phyloP scores from a whole-genome alignment of 1,140 invertebrate genomes.

The Drosophila leontia region DNA sequence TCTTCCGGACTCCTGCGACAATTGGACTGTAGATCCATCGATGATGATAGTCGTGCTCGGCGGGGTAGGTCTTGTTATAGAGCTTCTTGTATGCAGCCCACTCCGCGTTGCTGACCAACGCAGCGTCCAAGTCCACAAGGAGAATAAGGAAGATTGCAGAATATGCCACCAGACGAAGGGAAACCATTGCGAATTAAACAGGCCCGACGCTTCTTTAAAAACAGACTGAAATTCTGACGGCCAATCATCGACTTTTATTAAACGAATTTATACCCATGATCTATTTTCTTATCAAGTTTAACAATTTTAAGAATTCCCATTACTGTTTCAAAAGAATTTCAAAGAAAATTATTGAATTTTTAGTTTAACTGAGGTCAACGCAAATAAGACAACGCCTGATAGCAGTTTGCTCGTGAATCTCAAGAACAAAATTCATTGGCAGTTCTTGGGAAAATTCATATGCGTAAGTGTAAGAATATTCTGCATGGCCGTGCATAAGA shows the following conservation, averaged over 20 bases:
- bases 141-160: background rate
- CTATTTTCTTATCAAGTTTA: background rate
- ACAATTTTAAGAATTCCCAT: background rate
- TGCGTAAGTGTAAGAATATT: too few relatives aligned
- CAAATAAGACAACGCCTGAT: background rate
- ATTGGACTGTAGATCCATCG: background rate
- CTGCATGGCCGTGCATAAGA: too few relatives aligned
- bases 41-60: background rate
- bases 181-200: background rate
- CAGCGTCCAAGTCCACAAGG: background rate
- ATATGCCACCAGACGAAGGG: background rate
- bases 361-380: background rate
- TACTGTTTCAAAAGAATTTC: background rate
- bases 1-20: background rate
- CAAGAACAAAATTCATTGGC: too few relatives aligned
- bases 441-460: too few relatives aligned
- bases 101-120: background rate
- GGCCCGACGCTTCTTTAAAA: background rate
- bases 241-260: background rate
- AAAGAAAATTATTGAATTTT: background rate
- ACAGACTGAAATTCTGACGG: background rate
- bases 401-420: background rate
- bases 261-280: background rate
- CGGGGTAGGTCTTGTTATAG: background rate
- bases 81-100: slow-evolving; percentile 5